These are phyloP conservation scores for Pseudochirops cupreus DNA, from an alignment of 2,797 vertebrate species.

Conservation along the genomic window DNA sequence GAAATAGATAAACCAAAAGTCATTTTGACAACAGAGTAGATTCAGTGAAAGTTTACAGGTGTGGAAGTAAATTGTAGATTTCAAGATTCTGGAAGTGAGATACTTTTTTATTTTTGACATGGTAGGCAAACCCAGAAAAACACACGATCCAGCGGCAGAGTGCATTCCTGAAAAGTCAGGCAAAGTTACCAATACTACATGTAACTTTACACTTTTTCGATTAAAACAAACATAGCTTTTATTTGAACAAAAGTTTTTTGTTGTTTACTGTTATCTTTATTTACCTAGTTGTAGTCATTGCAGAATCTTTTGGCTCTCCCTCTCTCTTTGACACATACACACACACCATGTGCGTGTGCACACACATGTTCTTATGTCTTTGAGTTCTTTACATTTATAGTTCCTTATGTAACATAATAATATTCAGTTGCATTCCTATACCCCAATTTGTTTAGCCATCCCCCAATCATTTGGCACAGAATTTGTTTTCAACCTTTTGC, in stretches of 20 bases:
- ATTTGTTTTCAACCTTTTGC: neutral
- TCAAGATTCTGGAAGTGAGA: neutral
- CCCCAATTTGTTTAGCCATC: neutral
- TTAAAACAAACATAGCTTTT: neutral
- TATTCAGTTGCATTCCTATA: neutral
- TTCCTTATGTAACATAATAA: neutral
- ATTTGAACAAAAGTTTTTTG: neutral
- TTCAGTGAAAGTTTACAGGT: neutral
- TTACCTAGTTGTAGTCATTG: neutral
- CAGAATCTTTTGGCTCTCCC: neutral
- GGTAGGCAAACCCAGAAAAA: neutral
- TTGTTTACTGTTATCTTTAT: neutral
- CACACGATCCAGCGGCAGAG: neutral
- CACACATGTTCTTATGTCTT: neutral
- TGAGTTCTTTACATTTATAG: neutral
- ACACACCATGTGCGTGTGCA: too few relatives aligned
- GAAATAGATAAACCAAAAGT: neutral
- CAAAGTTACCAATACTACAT: neutral
- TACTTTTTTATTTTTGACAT: neutral
- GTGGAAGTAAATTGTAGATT: neutral
- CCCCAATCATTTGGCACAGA: neutral
- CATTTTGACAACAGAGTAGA: neutral
- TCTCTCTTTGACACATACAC: neutral
- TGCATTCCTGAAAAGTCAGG: neutral
- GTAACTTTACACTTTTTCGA: neutral